These are phyloP conservation scores for Teleogryllus occipitalis DNA, from an alignment of 1,140 invertebrate species.

Conservation along the genomic window DNA sequence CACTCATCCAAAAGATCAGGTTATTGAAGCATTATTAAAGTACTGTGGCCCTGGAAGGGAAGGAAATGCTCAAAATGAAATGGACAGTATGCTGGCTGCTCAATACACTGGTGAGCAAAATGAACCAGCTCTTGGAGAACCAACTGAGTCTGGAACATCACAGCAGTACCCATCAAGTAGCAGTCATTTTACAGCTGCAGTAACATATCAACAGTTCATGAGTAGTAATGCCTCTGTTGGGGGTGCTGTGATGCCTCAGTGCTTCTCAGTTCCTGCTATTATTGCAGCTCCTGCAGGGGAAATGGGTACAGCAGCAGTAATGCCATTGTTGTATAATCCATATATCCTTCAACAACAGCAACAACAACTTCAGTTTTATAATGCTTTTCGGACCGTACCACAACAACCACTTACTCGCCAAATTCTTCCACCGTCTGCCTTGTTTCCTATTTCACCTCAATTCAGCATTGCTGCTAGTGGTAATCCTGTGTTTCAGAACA, in stretches of 20 bases:
- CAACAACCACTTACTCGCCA: constrained; percentile 4
- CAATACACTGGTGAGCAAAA: neutral
- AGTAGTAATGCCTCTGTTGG: constrained; percentile 10
- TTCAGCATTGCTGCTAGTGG: neutral
- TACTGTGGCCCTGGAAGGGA: neutral
- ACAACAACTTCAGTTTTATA: constrained; percentile 36
- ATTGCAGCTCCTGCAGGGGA: neutral
- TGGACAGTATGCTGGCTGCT: neutral
- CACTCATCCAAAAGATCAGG: constrained; percentile 77
- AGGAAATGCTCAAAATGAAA: neutral
- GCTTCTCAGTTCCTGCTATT: constrained; percentile 14
- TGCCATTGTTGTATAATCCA: constrained; percentile 45
- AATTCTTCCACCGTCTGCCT: neutral
- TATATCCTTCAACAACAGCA: constrained; percentile 46
- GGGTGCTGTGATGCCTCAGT: constrained; percentile 10
- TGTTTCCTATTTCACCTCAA: neutral
- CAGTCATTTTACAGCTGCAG: constrained; percentile 13
- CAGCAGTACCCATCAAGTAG: neutral
- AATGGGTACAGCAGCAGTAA: constrained; percentile 27
- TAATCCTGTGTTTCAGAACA: neutral
- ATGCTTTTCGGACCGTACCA: neutral
- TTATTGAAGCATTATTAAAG: constrained; percentile 68
- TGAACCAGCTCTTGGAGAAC: neutral
- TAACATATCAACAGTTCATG: constrained; percentile 17
- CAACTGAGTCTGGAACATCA: neutral